Base-by-base conservation (phyloP, 1,140 invertebrate genomes). In the Anagrus nilaparvatae region DNA sequence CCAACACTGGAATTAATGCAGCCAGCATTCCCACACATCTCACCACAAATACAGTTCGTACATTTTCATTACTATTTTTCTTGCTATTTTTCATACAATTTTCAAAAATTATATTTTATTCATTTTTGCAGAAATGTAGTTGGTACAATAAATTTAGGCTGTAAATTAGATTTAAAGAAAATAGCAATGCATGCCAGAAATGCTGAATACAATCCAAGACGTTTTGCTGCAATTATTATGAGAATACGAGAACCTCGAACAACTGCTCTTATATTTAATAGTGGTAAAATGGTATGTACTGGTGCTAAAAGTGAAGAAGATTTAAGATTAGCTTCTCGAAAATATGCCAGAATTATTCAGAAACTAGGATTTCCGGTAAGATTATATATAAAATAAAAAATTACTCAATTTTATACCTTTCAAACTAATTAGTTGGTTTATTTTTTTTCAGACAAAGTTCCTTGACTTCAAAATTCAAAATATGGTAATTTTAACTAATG, bases 141-240 rank as follows among this genome's bases (percentile, higher is more conserved):
- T 1, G 97, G 94, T 27, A 99, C 95, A 32, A 93, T 99, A 1
- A 98, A 97, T 69, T 71, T 99, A 40, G 91, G 84, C 54, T 97
- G 94, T 60, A 94, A 92, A 70, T 69, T 97, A 52, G 92, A 97
- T 61, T 70, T 97, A 25, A 96, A 97, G 59, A 96, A 93, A 69
- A 99, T 99, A 55, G 97, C 97, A 1, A 70, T 99, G 2, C 94
- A 98, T 69, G 97, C 97, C 0, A 79, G 97, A 67, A 99, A 99
- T 75, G 97, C 97, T 10, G 97, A 99, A 69, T 99, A 99, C 57
- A 99, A 99, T 71, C 97, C 97, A 19, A 99, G 99, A 71, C 83
- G 97, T 64, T 99, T 99, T 78, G 96, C 97, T 35, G 97, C 97
- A 46, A 96, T 99, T 0, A 99, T 99, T 40, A 99, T 99, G 97